Evolutionary conservation across 2,888 invertebrate genomes (phyloP).

Genomic region (Lacanobia oleracea): DNA sequence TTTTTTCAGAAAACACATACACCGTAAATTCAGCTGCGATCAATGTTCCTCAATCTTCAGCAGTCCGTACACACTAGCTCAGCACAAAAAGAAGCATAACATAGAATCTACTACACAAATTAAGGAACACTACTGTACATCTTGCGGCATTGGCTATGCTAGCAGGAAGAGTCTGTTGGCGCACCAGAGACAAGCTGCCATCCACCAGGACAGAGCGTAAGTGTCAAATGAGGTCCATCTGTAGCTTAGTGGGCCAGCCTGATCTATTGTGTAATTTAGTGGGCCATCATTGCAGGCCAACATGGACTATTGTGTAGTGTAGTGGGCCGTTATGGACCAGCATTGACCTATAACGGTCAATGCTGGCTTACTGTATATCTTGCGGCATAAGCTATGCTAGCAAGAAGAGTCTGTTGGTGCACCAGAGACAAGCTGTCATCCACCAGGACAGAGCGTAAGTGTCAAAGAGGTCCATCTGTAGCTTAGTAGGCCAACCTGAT

Average conservation of each 20-base stretch:
- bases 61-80: conserved; percentile 80
- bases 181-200: conserved; percentile 73
- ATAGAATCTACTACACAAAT: not conserved
- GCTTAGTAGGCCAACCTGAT: not conserved
- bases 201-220: conserved; percentile 78
- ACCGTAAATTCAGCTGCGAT: conserved; percentile 78
- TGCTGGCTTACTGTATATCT: not conserved
- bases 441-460: conserved; percentile 80
- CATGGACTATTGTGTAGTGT: too few species aligned
- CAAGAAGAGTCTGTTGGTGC: conserved; percentile 77
- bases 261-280: not conserved
- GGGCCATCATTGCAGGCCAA: too few species aligned
- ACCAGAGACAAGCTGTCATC: conserved; percentile 71
- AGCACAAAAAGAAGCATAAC: conserved; percentile 76
- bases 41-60: conserved; percentile 75
- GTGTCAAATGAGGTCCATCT: conserved; percentile 39
- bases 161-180: conserved; percentile 75
- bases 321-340: too few species aligned
- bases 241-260: not conserved
- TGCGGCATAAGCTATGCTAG: conserved; percentile 71
- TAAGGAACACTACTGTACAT: conserved; percentile 65
- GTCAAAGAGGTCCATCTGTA: too few species aligned
- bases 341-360: too few species aligned
- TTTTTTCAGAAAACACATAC: conserved; percentile 80
- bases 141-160: conserved; percentile 70